Percentiles rank a stretch among this genome's conserved stretches.
Evolutionary conservation across 2,113 vertebrate genomes (phyloP).

Genomic region (Poeciliopsis retropinna): DNA sequence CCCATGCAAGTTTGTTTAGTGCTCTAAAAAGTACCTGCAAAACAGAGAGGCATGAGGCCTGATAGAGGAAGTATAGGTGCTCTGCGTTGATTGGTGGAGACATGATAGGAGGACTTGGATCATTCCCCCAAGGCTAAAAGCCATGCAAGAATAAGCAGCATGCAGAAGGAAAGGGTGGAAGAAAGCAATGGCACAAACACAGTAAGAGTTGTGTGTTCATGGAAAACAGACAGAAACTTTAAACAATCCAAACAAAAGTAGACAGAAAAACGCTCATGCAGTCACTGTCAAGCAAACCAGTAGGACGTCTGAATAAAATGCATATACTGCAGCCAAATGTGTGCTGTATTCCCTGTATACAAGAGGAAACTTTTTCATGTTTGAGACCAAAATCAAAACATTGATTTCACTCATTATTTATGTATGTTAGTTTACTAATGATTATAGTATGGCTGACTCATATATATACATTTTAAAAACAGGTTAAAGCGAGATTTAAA

Average conservation of each 20-base stretch:
- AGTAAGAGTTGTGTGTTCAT: slow-evolving; percentile 9
- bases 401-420: background rate
- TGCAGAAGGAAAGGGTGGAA: slow-evolving; percentile 48
- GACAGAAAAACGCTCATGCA: slow-evolving; percentile 2
- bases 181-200: slow-evolving; percentile 12
- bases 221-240: slow-evolving; percentile 20
- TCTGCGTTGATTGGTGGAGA: slow-evolving; percentile 82
- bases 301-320: background rate
- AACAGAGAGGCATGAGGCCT: slow-evolving; percentile 74
- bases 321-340: background rate
- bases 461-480: background rate
- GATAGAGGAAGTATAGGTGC: slow-evolving; percentile 83
- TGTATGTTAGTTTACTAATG: background rate
- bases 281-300: background rate
- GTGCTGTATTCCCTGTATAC: background rate
- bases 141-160: slow-evolving; percentile 72
- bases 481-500: background rate
- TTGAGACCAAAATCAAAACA: background rate
- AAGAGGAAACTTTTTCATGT: background rate
- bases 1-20: slow-evolving; percentile 37
- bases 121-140: slow-evolving; percentile 76
- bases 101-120: slow-evolving; percentile 77
- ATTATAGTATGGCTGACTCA: background rate
- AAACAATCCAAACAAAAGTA: background rate
- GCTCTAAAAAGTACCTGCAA: slow-evolving; percentile 65